phyloP scores from a whole-genome alignment of 2,797 vertebrate genomes.

The Eutrigla gurnardus region DNA sequence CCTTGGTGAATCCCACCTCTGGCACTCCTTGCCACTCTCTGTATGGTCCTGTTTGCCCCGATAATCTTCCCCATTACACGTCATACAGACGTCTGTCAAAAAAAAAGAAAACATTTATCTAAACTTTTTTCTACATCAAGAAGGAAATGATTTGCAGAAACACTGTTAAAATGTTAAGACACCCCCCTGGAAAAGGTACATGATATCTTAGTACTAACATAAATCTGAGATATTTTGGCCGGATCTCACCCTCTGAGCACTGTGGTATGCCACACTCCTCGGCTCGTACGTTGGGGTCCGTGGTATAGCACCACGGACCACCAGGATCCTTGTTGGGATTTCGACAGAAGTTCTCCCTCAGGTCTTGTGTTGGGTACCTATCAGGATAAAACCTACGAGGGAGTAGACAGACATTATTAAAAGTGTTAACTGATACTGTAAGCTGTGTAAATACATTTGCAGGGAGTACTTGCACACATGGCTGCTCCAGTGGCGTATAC shows the following conservation, averaged over 20 bases:
- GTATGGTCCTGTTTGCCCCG: constrained; percentile 94
- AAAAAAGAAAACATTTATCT: constrained; percentile 22
- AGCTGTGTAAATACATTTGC: constrained; percentile 63
- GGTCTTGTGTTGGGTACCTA: constrained; percentile 90
- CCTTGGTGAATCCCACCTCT: constrained; percentile 93
- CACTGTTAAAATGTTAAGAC: constrained; percentile 17
- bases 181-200: too few relatives aligned
- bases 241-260: constrained; percentile 91
- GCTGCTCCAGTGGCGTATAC: constrained; percentile 49
- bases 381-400: constrained; percentile 86
- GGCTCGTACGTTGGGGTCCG: constrained; percentile 89
- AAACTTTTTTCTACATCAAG: constrained; percentile 8
- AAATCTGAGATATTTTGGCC: constrained; percentile 1
- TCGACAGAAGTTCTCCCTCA: constrained; percentile 96
- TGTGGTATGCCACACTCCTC: constrained; percentile 93
- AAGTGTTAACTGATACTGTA: constrained; percentile 65
- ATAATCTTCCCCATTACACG: constrained; percentile 94
- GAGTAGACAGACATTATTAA: constrained; percentile 52
- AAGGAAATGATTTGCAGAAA: constrained; percentile 4
- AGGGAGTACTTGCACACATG: constrained; percentile 61
- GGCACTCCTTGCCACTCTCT: constrained; percentile 93
- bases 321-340: constrained; percentile 95
- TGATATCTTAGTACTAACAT: neutral
- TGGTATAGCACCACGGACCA: constrained; percentile 98
- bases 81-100: constrained; percentile 91